These are phyloP conservation scores for Phocoena sinus DNA, from an alignment of 2,113 vertebrate genomes.

Conservation along the genomic window DNA sequence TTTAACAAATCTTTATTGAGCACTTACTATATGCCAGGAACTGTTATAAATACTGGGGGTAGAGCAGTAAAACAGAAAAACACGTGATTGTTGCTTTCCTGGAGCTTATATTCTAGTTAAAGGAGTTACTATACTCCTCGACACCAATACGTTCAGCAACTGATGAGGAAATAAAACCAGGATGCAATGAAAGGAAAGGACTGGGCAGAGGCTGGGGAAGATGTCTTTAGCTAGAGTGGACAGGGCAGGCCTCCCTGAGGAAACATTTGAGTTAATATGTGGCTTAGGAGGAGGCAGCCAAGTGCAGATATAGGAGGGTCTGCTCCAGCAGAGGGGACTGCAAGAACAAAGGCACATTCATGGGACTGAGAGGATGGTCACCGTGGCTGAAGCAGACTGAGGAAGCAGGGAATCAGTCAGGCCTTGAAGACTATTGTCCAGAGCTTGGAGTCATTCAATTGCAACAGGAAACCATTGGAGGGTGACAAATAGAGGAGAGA, in stretches of 20 bases:
- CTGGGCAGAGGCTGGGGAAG: not conserved
- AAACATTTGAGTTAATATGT: not conserved
- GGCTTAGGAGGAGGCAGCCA: not conserved
- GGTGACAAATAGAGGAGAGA: not conserved
- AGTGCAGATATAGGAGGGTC: not conserved
- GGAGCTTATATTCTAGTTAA: no score
- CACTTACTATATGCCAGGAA: not conserved
- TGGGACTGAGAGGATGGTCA: not conserved
- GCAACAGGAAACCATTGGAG: not conserved
- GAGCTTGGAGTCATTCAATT: not conserved
- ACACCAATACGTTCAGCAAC: not conserved
- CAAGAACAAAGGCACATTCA: not conserved
- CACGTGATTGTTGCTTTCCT: not conserved
- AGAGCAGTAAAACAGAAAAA: not conserved
- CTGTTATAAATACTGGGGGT: not conserved
- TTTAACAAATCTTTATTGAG: not conserved
- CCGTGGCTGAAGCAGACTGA: not conserved
- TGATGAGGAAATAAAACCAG: not conserved
- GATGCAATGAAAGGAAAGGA: not conserved
- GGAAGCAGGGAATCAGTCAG: not conserved
- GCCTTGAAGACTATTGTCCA: not conserved
- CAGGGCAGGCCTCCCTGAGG: not conserved
- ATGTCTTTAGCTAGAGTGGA: not conserved
- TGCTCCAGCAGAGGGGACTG: not conserved
- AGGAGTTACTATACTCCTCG: not conserved